Evolutionary conservation across 2,888 invertebrate species (phyloP), one percentile per base, ranked within the genome.

Genomic region (Pecten maximus): DNA sequence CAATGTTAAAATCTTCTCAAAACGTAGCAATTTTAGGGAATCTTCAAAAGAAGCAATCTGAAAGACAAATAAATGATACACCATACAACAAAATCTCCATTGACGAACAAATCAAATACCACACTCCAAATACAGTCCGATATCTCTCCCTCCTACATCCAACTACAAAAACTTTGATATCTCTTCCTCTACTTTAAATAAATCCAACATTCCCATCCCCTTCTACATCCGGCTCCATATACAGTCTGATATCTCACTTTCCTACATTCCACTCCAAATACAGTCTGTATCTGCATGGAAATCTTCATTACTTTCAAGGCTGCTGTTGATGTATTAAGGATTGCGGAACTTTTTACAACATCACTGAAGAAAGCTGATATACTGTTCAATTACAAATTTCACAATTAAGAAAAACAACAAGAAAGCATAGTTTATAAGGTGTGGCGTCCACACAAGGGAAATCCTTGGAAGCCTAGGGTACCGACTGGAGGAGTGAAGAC

Each of bases 311-410:
- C 23, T 54, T 23, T 54, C 23, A 54, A 23, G 54, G 23, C n/a
- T 44, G 54, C 23, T 54, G 35, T 35, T 15, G 35, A 28, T 35
- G n/a, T 74, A 28, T 16, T 74, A 8, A 74, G 3, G 44, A 44
- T 12, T 44, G 44, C 44, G 44, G 12, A 44, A 28, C 3, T 6
- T 4, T 35, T 74, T 74, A 74, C 74, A 74, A 54, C 19, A 54
- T 54, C 19, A 19, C 74, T 74, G 74, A 35, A 54, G 74, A 74
- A 74, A 74, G 35, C 74, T 74, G 74, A 74, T 74, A 74, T 28
- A 74, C 10, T 35, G 35, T 74, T 74, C 23, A 74, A 10, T 28
- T 74, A 19, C 74, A 74, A 12, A 8, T 35, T 8, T 0, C 28
- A 35, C 35, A 35, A 28, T 35, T 28, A 10, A 74, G 35, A 35